Evolutionary conservation across 2,113 vertebrate species (phyloP), one percentile per base, ranked within the genome.

Genomic region (Psittacus erithacus): DNA sequence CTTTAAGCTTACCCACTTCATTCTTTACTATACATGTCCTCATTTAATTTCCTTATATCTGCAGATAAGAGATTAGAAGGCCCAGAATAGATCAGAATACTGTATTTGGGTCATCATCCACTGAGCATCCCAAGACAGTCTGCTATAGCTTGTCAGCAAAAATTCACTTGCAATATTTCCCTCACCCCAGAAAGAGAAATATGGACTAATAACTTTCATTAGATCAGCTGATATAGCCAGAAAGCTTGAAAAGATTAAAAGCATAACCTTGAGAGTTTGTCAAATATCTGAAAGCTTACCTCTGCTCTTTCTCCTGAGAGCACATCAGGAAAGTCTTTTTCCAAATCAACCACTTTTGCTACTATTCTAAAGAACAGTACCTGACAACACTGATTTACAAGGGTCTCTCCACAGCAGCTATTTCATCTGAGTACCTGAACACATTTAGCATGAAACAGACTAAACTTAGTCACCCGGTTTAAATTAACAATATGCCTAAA

Each of bases 31-130:
- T 41, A 52, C 13, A 19, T 4, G 8, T 24, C 69, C 60, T 86
- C 73, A 74, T 88, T 94, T 92, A 28, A 73, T 81, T 92, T 78
- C 62, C 29, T 81, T 60, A 2, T 47, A 46, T 78, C 64, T 68
- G 39, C 86, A 94, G 49, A 75, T 71, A 27, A 95, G 75, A 84
- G 92, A 92, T 76, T 68, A 93, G 67, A 64, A 47, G 53, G 47
- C 85, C 46, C 46, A 94, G 39, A 95, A 88, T 23, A 94, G 79
- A 90, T 86, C 38, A 60, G 50, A 91, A 64, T 50, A 44, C 76
- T 92, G 79, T 90, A 93, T 93, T 90, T 92, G 82, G 79, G 60
- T 93, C 88, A 88, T 67, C 63, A 81, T 46, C 50, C 64, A 68
- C 50, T 78, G 63, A 86, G 55, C n/a, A 67, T 81, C 94, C 73